Evolutionary conservation across 2,113 vertebrate genomes (phyloP).

Genomic region (Proteles cristata): DNA sequence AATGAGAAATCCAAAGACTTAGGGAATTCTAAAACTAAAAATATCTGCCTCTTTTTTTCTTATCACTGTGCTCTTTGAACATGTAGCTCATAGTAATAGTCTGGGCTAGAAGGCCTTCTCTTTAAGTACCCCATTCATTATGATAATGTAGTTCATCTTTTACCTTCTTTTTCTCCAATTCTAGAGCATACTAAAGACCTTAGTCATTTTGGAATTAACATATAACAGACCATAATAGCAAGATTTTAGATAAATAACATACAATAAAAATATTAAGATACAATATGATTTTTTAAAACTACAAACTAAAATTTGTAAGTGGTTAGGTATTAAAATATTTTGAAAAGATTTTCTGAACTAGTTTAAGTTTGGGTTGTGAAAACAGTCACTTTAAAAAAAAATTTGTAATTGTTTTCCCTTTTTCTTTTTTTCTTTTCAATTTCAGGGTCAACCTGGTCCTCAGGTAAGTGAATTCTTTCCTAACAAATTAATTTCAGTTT

Average conservation of each 20-base stretch:
- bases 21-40: slow-evolving; percentile 40
- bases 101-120: not conserved
- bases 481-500: not conserved
- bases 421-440: slow-evolving; percentile 68
- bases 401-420: slow-evolving; percentile 74
- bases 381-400: not conserved
- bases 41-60: not conserved
- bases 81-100: not conserved
- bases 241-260: slow-evolving; percentile 13
- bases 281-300: not conserved
- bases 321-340: not conserved
- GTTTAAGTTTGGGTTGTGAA: slow-evolving; percentile 5
- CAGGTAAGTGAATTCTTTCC: slow-evolving; percentile 86
- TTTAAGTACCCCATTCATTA: not conserved
- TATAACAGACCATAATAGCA: not conserved
- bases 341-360: slow-evolving; percentile 24
- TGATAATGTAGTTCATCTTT: not conserved
- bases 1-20: slow-evolving; percentile 20
- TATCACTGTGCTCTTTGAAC: not conserved
- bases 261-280: slow-evolving; percentile 29
- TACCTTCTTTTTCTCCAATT: not conserved
- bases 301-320: not conserved
- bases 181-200: not conserved
- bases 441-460: slow-evolving; percentile 89
- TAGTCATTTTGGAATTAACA: not conserved